Percentiles rank a stretch among this genome's conserved stretches.
phyloP scores from a whole-genome alignment of 2,888 invertebrate genomes.

The Calliopum simillimum region DNA sequence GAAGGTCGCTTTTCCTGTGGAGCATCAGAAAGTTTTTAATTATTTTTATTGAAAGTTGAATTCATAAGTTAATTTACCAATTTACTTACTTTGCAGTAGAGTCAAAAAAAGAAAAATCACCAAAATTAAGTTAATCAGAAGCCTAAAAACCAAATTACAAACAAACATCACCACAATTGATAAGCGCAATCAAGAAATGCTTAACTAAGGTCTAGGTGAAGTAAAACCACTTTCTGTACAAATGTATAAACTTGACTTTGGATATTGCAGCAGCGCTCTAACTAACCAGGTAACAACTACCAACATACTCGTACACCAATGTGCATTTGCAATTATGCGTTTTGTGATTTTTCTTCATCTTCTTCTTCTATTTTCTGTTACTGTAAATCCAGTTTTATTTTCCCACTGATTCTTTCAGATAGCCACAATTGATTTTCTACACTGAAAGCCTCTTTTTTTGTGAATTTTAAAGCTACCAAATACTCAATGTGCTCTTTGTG shows the following conservation, averaged over 20 bases:
- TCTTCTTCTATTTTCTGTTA: not conserved
- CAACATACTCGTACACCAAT: not conserved
- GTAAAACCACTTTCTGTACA: constrained; percentile 36
- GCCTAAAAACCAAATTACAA: not conserved
- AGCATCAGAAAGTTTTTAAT: no score
- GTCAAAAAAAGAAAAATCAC: no score
- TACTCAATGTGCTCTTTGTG: constrained; percentile 12
- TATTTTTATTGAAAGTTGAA: no score
- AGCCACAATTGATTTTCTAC: no score
- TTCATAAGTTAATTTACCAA: no score
- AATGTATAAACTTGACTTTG: not conserved
- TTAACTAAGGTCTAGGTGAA: constrained; percentile 37
- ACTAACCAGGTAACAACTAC: not conserved
- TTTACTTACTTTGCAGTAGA: no score
- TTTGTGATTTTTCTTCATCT: not conserved
- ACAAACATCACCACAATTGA: no score
- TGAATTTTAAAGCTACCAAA: not conserved
- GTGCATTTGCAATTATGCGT: not conserved
- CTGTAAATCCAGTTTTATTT: not conserved
- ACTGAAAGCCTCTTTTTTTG: no score
- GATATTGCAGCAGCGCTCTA: not conserved
- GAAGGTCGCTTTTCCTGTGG: no score
- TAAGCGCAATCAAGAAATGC: not conserved
- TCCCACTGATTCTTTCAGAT: not conserved
- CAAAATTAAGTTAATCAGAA: no score